Evolutionary conservation across 2,113 vertebrate species (phyloP), one percentile per base, ranked within the genome.

Genomic region (Hippocampus mohnikei): DNA sequence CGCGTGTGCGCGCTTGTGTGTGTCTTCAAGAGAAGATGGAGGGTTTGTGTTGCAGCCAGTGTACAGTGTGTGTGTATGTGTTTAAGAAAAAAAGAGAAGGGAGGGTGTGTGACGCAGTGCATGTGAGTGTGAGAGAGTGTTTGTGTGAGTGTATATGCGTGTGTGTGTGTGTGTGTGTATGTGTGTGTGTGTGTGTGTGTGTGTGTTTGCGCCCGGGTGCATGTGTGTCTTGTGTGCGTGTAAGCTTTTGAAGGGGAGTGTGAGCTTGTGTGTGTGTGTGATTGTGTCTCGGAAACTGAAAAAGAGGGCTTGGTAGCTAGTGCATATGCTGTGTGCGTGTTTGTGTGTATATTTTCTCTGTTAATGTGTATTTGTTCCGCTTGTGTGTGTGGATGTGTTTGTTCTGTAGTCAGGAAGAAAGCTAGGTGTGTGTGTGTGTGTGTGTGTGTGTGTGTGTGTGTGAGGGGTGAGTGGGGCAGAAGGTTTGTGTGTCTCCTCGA

Each of bases 371-470:
- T 78, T 64, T 88, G 81, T 81, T 85, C 80, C 85, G 85, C 79
- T 85, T 84, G 84, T 88, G 87, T 82, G 55, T 73, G 66, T 74
- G 72, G 66, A 70, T 77, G 69, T 76, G 41, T 72, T 67, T 81
- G 81, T 81, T 84, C 80, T 85, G 84, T 76, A 88, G 89, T 88
- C 81, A 87, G 83, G 79, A 77, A 77, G 83, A 81, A 79, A 81
- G 83, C 84, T 84, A 88, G 85, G 85, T 65, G 80, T 89, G 73
- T 74, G 75, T 83, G 77, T 76, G 80, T 84, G 87, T 84, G 71
- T 76, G 67, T 88, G 81, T 80, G 83, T 90, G 87, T 88, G 88
- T 83, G 60, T 74, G 80, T 89, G 88, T 85, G 84, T 88, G 87
- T 88, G 73, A 79, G 75, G 85, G 77, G 81, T 85, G 79, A 85